A percentile compares a stretch with the other conserved stretches of the same genome.
phyloP scores from a whole-genome alignment of 2,797 vertebrate genomes.

The Brotula barbata region DNA sequence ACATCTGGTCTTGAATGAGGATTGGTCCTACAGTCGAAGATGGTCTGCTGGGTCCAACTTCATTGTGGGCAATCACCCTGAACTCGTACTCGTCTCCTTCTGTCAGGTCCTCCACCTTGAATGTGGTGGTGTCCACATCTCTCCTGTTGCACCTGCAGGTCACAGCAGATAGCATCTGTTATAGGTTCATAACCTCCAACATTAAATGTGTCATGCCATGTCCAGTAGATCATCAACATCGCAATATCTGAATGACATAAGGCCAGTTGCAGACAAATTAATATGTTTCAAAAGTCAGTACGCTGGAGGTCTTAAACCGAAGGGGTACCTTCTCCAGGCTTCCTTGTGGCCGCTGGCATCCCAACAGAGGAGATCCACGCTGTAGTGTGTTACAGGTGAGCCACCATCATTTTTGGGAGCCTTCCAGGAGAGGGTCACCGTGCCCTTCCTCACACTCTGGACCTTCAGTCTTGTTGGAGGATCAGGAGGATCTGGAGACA shows the following conservation, averaged over 20 bases:
- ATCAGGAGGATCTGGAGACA: slow-evolving; percentile 90
- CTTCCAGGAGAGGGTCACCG: slow-evolving; percentile 90
- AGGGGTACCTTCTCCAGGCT: slow-evolving; percentile 84
- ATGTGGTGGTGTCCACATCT: slow-evolving; percentile 91
- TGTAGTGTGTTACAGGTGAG: slow-evolving; percentile 95
- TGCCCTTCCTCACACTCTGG: slow-evolving; percentile 86
- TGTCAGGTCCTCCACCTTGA: slow-evolving; percentile 91
- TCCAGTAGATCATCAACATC: no score
- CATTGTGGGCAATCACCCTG: slow-evolving; percentile 92
- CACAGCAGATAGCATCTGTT: slow-evolving; percentile 1
- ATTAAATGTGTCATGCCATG: no score
- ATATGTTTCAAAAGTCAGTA: no score
- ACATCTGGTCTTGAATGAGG: slow-evolving; percentile 91
- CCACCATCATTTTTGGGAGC: slow-evolving; percentile 95
- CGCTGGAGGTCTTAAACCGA: not conserved
- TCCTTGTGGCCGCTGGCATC: slow-evolving; percentile 91
- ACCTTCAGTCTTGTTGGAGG: slow-evolving; percentile 94
- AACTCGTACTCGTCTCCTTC: slow-evolving; percentile 97
- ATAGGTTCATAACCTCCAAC: no score
- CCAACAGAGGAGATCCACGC: slow-evolving; percentile 92
- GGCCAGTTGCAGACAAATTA: no score
- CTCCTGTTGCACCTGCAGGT: slow-evolving; percentile 84
- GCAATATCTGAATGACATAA: no score
- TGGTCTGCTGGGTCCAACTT: slow-evolving; percentile 90
- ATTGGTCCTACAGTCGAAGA: slow-evolving; percentile 91